phyloP scores from a whole-genome alignment of 1,140 invertebrate genomes.

The Theocolax elegans region DNA sequence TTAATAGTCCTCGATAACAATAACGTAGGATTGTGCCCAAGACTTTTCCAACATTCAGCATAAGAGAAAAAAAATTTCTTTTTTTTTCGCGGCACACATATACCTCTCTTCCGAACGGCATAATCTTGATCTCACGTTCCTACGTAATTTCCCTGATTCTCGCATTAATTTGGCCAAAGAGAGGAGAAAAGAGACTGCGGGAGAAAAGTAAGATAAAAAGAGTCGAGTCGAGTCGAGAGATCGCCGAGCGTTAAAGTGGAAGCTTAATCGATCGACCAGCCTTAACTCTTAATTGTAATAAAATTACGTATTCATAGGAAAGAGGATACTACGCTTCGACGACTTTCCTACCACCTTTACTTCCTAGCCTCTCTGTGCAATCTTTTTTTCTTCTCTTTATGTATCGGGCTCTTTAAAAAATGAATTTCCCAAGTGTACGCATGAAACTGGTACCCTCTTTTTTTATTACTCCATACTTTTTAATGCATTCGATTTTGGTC shows the following conservation, averaged over 20 bases:
- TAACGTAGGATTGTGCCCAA: too few relatives aligned
- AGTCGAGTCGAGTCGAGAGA: neutral
- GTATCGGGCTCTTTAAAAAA: too few relatives aligned
- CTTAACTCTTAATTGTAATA: conserved; percentile 50
- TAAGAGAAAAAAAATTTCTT: conserved; percentile 14
- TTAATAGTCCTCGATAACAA: too few relatives aligned
- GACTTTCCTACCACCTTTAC: neutral
- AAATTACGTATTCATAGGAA: conserved; percentile 57
- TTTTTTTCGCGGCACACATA: neutral
- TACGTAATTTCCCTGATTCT: conserved; percentile 26
- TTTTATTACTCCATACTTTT: too few relatives aligned
- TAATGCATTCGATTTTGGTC: too few relatives aligned
- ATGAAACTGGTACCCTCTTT: too few relatives aligned
- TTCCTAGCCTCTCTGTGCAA: too few relatives aligned
- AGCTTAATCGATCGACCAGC: conserved; percentile 36
- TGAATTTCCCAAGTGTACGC: too few relatives aligned
- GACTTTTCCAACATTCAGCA: too few relatives aligned
- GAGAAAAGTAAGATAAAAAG: neutral
- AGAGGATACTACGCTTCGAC: neutral
- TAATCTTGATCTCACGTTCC: conserved; percentile 9
- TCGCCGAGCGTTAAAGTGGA: conserved; percentile 31
- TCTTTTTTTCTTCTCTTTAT: too few relatives aligned
- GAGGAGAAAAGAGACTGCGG: neutral
- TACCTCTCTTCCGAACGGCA: neutral
- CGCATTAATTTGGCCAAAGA: conserved; percentile 24